Percentiles rank a stretch among this genome's conserved stretches.
Conservation (phyloP, 1,140 invertebrate species). For the Gonatopus flavifemur region DNA sequence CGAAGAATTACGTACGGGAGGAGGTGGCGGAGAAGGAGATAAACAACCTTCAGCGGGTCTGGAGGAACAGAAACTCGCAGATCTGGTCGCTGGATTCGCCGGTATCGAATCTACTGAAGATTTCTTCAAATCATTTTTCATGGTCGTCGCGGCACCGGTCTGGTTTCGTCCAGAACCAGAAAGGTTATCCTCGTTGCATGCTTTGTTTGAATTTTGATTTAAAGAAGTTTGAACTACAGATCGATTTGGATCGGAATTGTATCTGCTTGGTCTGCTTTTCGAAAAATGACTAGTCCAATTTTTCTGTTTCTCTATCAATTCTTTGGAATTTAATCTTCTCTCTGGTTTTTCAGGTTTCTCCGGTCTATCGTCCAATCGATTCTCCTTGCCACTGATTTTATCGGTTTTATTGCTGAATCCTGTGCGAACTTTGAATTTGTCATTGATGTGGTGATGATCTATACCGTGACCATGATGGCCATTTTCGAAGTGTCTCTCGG, state of each 20-base stretch:
- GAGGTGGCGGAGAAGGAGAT: constrained; percentile 43
- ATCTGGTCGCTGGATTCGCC: constrained; percentile 40
- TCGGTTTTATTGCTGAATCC: constrained; percentile 31
- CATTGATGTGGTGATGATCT: constrained; percentile 27
- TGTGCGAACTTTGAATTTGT: constrained; percentile 31
- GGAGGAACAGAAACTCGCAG: constrained; percentile 47
- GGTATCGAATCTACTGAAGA: constrained; percentile 27
- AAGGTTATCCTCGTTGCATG: constrained; percentile 4
- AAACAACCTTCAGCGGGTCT: constrained; percentile 35
- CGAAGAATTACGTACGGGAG: constrained; percentile 46
- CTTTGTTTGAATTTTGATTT: constrained; percentile 41
- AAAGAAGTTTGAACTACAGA: constrained; percentile 50
- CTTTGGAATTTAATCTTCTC: constrained; percentile 77
- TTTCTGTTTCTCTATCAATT: constrained; percentile 85
- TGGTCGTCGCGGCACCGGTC: constrained; percentile 8
- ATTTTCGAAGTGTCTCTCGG: constrained; percentile 52
- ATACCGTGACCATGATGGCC: constrained; percentile 39
- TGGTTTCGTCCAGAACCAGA: constrained; percentile 8
- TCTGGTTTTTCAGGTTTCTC: constrained; percentile 77
- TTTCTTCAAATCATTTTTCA: constrained; percentile 26
- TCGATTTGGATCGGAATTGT: constrained; percentile 66
- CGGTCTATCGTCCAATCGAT: constrained; percentile 60
- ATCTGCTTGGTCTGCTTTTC: constrained; percentile 67
- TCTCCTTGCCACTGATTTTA: constrained; percentile 52
- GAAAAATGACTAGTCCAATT: constrained; percentile 91